Evolutionary conservation across 2,113 vertebrate species (phyloP), one percentile per base, ranked within the genome.

Genomic region (Astur gentilis): DNA sequence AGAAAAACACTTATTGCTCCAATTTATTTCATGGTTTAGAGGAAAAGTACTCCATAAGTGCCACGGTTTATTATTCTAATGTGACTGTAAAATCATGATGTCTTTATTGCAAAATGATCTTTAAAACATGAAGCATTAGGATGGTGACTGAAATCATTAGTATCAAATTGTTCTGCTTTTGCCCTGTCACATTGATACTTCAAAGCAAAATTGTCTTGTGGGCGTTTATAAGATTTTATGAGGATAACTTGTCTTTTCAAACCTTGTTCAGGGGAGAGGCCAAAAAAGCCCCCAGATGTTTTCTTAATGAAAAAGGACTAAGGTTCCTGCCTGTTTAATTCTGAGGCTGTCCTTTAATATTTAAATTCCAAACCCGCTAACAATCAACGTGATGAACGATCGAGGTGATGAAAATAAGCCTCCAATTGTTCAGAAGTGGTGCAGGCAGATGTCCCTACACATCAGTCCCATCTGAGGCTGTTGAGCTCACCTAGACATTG

Each of bases 51-150:
- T 87, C 52, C 1, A 1, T 69, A 94, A 97, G 87, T 84, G 83
- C 83, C 89, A 64, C 0, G 0, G 91, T 89, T 95, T 97, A 93
- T 97, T 95, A 97, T 97, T 95, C 92, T 92, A 97, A 97, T 97
- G 94, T 94, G 86, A 95, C 93, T 95, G 96, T 82, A 97, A 97
- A 97, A 97, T 94, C 95, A 86, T 92, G 91, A 96, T 96, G 94
- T 95, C 96, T 97, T 97, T 96, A 95, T 96, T 97, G 91, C 87
- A 95, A 95, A 97, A 93, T 84, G 57, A 97, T 97, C 96, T 97
- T 96, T 97, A 97, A 97, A 97, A 97, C 94, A 96, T 96, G 96
- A 97, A 95, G 95, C 95, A 97, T 95, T 89, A 97, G 93, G 92
- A 95, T 93, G 83, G 96, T 95, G 96, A 95, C 97, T 97, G 95